A percentile compares a stretch with the other conserved stretches of the same genome.
These are phyloP conservation scores for Benitochromis conjunctus DNA, from an alignment of 2,113 vertebrate genomes.

Conservation along the genomic window DNA sequence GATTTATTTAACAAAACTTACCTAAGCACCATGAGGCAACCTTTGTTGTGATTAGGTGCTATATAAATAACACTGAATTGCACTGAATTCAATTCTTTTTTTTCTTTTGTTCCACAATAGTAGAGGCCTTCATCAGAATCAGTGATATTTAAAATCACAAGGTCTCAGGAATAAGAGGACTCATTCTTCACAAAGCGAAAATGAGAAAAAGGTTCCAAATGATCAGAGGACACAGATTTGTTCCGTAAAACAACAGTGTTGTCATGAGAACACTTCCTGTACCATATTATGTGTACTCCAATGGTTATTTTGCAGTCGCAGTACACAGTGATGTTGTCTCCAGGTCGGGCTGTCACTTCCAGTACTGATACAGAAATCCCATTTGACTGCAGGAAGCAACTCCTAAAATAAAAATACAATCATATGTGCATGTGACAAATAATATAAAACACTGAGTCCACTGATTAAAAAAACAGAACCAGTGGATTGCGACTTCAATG, in stretches of 20 bases:
- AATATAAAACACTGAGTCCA: background rate
- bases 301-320: background rate
- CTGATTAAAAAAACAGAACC: background rate
- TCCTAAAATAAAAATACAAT: background rate
- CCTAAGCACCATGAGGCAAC: background rate
- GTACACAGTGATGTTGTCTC: constrained; percentile 4
- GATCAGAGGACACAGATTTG: background rate
- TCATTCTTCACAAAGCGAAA: background rate
- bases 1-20: background rate
- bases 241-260: background rate
- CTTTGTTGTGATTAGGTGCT: background rate
- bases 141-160: constrained; percentile 1
- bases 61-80: background rate
- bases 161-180: background rate
- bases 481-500: background rate
- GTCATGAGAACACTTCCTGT: constrained; percentile 15
- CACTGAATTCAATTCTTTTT: background rate
- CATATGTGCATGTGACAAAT: background rate
- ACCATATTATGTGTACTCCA: background rate
- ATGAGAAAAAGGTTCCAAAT: background rate
- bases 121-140: constrained; percentile 15
- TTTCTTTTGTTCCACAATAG: background rate
- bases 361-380: background rate
- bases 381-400: background rate
- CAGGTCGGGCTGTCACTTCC: background rate